Conservation (phyloP, 2,797 vertebrate species). For the Acanthis flammea region DNA sequence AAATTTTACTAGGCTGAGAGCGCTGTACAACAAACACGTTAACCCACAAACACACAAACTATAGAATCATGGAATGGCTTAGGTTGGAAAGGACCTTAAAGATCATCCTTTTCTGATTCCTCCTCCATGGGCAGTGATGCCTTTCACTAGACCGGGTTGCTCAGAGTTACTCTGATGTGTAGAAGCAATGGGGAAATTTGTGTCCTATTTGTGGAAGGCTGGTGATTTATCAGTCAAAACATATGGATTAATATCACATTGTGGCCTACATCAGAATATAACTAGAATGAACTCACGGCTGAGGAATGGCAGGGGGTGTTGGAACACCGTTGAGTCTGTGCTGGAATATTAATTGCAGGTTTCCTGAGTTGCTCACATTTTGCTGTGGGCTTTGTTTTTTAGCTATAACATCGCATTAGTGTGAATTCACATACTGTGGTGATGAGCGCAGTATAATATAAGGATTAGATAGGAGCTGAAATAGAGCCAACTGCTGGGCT, state of each 20-base stretch:
- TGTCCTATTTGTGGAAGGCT: neutral
- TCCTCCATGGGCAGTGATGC: neutral
- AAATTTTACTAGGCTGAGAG: neutral
- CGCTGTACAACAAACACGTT: neutral
- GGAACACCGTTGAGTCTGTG: neutral
- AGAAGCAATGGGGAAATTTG: neutral
- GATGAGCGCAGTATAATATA: slow-evolving; percentile 34
- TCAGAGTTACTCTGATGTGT: neutral
- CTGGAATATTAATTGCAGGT: slow-evolving; percentile 45
- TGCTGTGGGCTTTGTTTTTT: slow-evolving; percentile 34
- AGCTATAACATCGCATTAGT: neutral
- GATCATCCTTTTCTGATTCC: neutral
- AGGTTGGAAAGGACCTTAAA: neutral
- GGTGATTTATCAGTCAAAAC: neutral
- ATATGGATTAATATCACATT: neutral
- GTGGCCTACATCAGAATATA: neutral
- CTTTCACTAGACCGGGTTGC: neutral
- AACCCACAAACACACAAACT: neutral
- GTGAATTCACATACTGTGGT: slow-evolving; percentile 40
- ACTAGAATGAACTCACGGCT: neutral
- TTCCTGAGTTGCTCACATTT: slow-evolving; percentile 39
- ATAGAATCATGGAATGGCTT: neutral
- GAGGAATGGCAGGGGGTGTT: neutral
- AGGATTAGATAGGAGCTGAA: slow-evolving; percentile 61
- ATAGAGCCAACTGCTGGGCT: slow-evolving; percentile 52